A percentile compares a stretch with the other conserved stretches of the same genome.
Conservation (phyloP, 2,113 vertebrate genomes). For the Calypte anna region DNA sequence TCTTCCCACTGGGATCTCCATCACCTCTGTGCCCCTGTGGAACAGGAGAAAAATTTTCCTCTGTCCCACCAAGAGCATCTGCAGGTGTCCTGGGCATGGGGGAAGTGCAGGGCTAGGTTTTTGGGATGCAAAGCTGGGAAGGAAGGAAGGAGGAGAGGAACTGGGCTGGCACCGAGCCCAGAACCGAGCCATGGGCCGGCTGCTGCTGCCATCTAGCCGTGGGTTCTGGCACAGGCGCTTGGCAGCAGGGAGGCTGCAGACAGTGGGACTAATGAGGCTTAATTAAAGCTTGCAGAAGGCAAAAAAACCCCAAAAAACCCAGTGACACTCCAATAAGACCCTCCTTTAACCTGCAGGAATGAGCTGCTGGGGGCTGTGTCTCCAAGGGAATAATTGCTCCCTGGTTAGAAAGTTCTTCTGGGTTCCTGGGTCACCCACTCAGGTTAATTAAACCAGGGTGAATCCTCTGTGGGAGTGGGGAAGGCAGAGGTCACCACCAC, state of each 20-base stretch:
- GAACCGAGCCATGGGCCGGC: not conserved
- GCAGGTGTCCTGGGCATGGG: rapidly evolving
- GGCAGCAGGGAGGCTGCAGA: not conserved
- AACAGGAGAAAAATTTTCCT: not conserved
- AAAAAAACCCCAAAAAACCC: not conserved
- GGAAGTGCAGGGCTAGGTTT: not conserved
- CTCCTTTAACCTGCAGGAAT: not conserved
- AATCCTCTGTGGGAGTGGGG: not conserved
- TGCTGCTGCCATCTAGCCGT: constrained; percentile 8
- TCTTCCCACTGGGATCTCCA: no score
- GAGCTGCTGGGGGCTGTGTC: not conserved
- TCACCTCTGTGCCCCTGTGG: no score
- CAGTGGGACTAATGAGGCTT: constrained; percentile 27
- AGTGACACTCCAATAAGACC: not conserved
- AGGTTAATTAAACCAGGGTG: not conserved
- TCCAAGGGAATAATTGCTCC: not conserved
- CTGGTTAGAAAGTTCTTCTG: not conserved
- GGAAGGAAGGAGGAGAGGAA: not conserved
- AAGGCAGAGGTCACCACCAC: not conserved
- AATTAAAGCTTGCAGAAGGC: not conserved
- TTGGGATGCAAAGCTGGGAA: rapidly evolving
- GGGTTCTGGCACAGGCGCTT: not conserved
- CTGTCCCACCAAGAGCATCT: not conserved
- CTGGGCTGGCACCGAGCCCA: not conserved
- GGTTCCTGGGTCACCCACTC: not conserved